Evolutionary conservation across 2,113 vertebrate species (phyloP), one percentile per base, ranked within the genome.

Genomic region (Xiphophorus hellerii): DNA sequence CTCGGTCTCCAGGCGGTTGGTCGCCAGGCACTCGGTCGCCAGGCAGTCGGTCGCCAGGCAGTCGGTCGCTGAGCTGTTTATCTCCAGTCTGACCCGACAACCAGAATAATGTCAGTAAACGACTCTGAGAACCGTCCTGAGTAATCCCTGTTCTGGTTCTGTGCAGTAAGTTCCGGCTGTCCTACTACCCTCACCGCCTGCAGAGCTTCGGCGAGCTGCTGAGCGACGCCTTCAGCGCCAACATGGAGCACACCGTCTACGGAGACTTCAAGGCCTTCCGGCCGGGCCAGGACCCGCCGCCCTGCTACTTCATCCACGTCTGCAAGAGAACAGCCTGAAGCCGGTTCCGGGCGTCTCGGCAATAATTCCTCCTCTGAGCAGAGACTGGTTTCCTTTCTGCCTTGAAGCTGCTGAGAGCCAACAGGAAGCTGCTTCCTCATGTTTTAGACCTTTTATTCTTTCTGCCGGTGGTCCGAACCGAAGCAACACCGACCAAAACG

Each of bases 301-400:
- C 98, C 4, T 98, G 98, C 91, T 99, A 99, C 85, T 99, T 98
- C 93, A 97, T 99, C 93, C 98, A 99, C 0, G 97, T 99, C 0
- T 94, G 97, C 84, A 96, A 97, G 94, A 98, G 91, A 91, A 96
- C 54, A 0, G 93, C 85, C 48, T 99, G 90, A 96, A n/a, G 10
- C 27, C 9, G 63, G 39, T 42, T 42, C 35, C 10, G 35, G 2
- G 35, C 35, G 3, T 42, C 14, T 4, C 13, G 14, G 39, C 6
- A n/a, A 58, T 25, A 20, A n/a, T 58, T 58, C 22, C 51, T 1
- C 51, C 25, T n/a, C 25, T 10, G 25, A 58, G 51, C 51, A 10
- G 20, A 25, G 25, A 58, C 51, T 9, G 25, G 51, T 58, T 58
- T 22, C 1, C 3, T 11, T 48, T 58, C 51, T 11, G 9, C 22